Percentiles rank a stretch among this genome's conserved stretches.
These are phyloP conservation scores for Madoqua kirkii DNA, from an alignment of 2,113 vertebrate genomes.

Conservation along the genomic window DNA sequence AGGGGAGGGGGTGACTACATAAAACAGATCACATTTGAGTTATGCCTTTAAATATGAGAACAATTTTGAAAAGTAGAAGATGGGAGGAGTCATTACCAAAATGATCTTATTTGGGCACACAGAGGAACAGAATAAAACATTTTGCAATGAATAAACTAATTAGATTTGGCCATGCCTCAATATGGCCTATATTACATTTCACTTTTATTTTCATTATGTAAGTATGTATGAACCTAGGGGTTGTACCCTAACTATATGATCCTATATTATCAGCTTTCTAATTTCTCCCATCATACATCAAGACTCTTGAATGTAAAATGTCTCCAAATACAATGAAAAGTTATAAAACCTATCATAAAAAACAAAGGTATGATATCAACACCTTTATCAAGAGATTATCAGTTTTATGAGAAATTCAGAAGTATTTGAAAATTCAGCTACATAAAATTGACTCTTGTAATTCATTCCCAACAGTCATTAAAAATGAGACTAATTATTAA, in stretches of 20 bases:
- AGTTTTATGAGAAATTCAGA: neutral
- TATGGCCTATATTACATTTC: neutral
- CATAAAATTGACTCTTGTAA: neutral
- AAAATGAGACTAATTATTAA: constrained; percentile 2
- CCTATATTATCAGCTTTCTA: neutral
- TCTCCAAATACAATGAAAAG: neutral
- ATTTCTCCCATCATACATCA: neutral
- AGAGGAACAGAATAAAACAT: neutral
- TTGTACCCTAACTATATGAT: neutral
- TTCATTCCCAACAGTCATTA: neutral
- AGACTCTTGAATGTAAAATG: neutral
- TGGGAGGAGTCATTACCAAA: neutral
- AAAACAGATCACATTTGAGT: neutral
- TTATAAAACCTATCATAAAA: neutral
- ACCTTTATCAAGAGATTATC: neutral
- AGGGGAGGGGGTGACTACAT: no score
- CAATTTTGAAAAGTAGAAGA: neutral
- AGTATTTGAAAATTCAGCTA: neutral
- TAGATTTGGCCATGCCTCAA: neutral
- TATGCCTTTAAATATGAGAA: neutral
- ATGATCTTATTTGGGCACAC: neutral
- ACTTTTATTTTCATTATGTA: neutral
- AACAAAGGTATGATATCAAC: neutral
- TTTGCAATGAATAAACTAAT: neutral
- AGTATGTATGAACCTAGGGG: neutral